Evolutionary conservation across 2,113 vertebrate genomes (phyloP), one percentile per base, ranked within the genome.

Genomic region (Chitala chitala): DNA sequence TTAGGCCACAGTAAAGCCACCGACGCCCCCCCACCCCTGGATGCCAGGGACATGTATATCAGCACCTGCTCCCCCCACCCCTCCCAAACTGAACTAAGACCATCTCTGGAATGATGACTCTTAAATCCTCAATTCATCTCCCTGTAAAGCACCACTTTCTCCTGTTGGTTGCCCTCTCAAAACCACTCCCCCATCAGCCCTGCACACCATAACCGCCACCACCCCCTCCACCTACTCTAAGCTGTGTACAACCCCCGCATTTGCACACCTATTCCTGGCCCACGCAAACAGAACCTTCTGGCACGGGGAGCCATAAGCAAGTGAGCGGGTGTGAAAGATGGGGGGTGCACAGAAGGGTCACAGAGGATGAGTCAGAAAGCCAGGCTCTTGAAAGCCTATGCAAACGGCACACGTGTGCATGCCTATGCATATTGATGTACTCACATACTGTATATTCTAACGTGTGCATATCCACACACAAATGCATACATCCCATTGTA

Each of bases 251-350:
- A 44, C 66, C 66, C 66, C 44, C 66, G 66, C 66, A 51, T 24
- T n/a, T n/a, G 10, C 46, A 69, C 66, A 69, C 66, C 66, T 69
- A 69, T 69, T 31, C 44, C 44, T 2, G 0, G 66, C 66, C 66
- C 66, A 69, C 66, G 29, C 66, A 48, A 48, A 33, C 64, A 48
- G 64, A 48, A 66, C n/a, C 63, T 66, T 66, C 63, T 69, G 66
- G 13, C 17, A 20, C 40, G 20, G 42, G 3, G 42, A 24, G 66
- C 24, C 13, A 31, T 7, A 6, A 24, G 44, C 40, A 20, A 51
- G 44, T 7, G 26, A 50, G 66, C 17, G 46, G 24, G 44, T 51
- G 7, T 17, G 24, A 20, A 44, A 26, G 46, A 48, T 24, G 31
- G 44, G 51, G 46, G 20, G 26, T 10, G 40, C 22, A 26, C 5